phyloP scores from a whole-genome alignment of 2,888 invertebrate species.

The Argyra leucocephala region DNA sequence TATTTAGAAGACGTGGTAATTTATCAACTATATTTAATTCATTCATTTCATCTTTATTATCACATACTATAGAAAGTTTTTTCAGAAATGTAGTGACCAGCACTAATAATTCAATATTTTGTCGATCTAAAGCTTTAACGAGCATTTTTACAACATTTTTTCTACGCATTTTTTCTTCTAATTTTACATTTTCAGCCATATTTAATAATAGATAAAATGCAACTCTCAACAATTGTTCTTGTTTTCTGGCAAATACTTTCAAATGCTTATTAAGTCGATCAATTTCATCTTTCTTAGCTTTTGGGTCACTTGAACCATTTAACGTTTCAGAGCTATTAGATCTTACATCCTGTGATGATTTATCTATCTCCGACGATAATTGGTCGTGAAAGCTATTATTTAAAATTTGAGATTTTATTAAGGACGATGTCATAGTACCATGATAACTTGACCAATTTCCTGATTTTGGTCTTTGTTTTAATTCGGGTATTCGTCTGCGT shows the following conservation, averaged over 20 bases:
- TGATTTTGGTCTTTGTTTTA: constrained; percentile 65
- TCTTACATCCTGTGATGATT: constrained; percentile 13
- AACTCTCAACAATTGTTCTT: constrained; percentile 83
- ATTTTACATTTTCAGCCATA: constrained; percentile 87
- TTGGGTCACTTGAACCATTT: constrained; percentile 37
- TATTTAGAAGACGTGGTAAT: constrained; percentile 66
- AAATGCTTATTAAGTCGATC: constrained; percentile 69
- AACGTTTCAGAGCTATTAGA: constrained; percentile 40
- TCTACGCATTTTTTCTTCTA: constrained; percentile 95
- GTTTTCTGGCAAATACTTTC: constrained; percentile 76
- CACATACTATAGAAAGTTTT: constrained; percentile 86
- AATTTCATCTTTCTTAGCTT: constrained; percentile 57
- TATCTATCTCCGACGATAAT: constrained; percentile 43
- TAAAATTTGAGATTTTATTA: constrained; percentile 51
- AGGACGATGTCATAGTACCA: constrained; percentile 44
- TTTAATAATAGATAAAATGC: constrained; percentile 88
- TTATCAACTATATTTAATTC: constrained; percentile 72
- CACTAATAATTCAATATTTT: constrained; percentile 80
- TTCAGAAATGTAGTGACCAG: constrained; percentile 88
- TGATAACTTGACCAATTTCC: constrained; percentile 54
- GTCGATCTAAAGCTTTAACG: constrained; percentile 78
- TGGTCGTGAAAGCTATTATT: constrained; percentile 64
- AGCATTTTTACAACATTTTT: constrained; percentile 83
- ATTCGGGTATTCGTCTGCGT: constrained; percentile 61
- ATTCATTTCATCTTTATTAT: constrained; percentile 89